Base-by-base conservation (phyloP, 2,888 invertebrate species). In the Ypsolopha scabrella region DNA sequence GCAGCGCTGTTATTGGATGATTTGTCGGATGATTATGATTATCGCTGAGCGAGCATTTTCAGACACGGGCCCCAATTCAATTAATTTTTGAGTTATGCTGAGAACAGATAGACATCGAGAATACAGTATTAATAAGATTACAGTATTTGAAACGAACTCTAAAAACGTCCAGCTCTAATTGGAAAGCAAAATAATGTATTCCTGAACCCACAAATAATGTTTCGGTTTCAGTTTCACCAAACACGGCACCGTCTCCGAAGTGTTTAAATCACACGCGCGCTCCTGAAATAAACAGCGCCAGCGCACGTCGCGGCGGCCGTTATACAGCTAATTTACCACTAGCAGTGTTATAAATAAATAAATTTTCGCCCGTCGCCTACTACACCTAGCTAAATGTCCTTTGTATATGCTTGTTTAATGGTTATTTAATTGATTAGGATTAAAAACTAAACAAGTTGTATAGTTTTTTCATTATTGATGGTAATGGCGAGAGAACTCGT, bases 271-370 rank as follows among this genome's bases (percentile, higher is more conserved):
- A 79, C 76, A 73, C 77, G 72, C 73, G 57, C 63, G 68, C 67
- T 68, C 80, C 74, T 60, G 79, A 86, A 86, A 86, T 86, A 86
- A 74, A 76, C 76, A 65, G 71, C 72, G 63, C 69, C 64, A 67
- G 80, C 78, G 76, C 78, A 75, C 75, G 78, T 67, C 72, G 72
- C 69, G 71, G 63, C 64, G 63, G 75, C 72, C 75, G 80, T 83
- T 85, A 82, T 72, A 72, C 74, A 71, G 80, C 78, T 87, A 87
- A 87, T 87, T 86, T 87, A 87, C 85, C 73, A 81, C 82, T 76
- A 75, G 41, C 75, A 68, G 70, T 76, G 76, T 76, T 81, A 82
- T 83, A 82, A 80, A 82, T 83, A 85, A 82, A 83, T 82, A 85
- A 81, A 85, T 83, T 81, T 76, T 72, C 34, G 41, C 1, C 13